phyloP scores from a whole-genome alignment of 2,797 vertebrate species.

The Naso thynnoides region DNA sequence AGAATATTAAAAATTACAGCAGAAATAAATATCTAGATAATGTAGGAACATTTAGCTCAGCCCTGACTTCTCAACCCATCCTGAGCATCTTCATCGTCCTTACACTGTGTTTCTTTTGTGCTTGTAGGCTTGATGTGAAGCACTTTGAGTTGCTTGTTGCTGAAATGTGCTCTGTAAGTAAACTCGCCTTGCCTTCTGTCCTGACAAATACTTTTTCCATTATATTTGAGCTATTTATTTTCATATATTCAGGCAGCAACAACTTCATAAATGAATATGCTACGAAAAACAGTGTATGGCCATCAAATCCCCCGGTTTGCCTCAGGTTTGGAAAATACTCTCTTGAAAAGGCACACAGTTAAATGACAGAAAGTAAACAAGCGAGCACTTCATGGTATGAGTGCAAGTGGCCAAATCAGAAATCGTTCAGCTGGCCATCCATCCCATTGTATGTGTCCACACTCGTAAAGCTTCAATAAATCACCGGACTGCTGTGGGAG shows the following conservation, averaged over 20 bases:
- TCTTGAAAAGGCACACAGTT: not conserved
- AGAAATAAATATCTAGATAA: too few species aligned
- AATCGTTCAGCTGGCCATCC: constrained; percentile 37
- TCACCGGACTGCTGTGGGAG: constrained; percentile 55
- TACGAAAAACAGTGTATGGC: not conserved
- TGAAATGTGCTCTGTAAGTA: too few species aligned
- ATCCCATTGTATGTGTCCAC: constrained; percentile 62
- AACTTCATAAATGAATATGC: not conserved
- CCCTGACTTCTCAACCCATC: not conserved
- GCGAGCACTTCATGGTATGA: constrained; percentile 15
- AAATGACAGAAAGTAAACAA: constrained; percentile 35
- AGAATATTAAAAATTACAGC: too few species aligned
- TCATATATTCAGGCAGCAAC: constrained; percentile 1
- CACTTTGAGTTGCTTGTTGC: too few species aligned
- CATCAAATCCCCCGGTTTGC: constrained; percentile 20
- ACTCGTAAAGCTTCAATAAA: constrained; percentile 68
- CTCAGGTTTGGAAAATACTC: constrained; percentile 8
- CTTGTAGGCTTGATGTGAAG: too few species aligned
- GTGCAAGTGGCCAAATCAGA: constrained; percentile 33
- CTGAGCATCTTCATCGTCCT: constrained; percentile 9
- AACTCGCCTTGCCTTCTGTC: too few species aligned
- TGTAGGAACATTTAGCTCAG: too few species aligned
- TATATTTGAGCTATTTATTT: not conserved
- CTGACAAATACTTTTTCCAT: not conserved
- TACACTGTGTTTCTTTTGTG: too few species aligned